Evolutionary conservation across 2,113 vertebrate genomes (phyloP).

Genomic region (Gambusia holbrooki): DNA sequence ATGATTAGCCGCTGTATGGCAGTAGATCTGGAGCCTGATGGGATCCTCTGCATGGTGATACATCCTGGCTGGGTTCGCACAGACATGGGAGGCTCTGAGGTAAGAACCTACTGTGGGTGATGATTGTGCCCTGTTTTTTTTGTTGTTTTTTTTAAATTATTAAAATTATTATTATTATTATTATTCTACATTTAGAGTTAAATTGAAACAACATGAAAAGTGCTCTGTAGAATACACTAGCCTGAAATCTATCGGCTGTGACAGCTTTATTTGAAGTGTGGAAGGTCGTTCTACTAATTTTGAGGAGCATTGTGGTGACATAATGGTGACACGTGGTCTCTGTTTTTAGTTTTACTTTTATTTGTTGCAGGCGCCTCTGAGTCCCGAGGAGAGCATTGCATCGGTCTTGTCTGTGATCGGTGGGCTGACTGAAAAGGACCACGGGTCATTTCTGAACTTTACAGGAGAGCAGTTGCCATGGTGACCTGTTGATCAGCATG

Average conservation of each 20-base stretch:
- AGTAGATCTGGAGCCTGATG: slow-evolving; percentile 65
- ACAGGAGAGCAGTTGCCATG: slow-evolving; percentile 71
- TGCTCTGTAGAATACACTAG: background rate
- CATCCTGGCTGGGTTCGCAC: slow-evolving; percentile 79
- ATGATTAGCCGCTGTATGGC: slow-evolving; percentile 77
- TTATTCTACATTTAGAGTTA: background rate
- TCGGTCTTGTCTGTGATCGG: slow-evolving; percentile 72
- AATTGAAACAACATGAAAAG: background rate
- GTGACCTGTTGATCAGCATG: slow-evolving; percentile 45
- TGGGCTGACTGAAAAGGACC: slow-evolving; percentile 70
- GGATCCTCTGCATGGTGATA: slow-evolving; percentile 73
- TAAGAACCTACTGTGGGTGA: slow-evolving; percentile 20
- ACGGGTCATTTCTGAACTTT: slow-evolving; percentile 74
- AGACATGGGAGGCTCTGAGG: slow-evolving; percentile 75
- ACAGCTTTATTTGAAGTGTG: background rate
- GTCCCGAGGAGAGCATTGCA: slow-evolving; percentile 68
- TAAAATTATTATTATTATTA: no score
- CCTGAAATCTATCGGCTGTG: background rate
- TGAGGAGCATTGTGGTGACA: background rate
- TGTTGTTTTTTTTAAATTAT: background rate
- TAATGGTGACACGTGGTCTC: background rate
- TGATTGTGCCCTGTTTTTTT: background rate
- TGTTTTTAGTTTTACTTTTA: no score
- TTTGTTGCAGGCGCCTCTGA: slow-evolving; percentile 65
- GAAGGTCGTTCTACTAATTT: background rate